These are phyloP conservation scores for Dermochelys coriacea DNA, from an alignment of 2,797 vertebrate species.

Conservation along the genomic window DNA sequence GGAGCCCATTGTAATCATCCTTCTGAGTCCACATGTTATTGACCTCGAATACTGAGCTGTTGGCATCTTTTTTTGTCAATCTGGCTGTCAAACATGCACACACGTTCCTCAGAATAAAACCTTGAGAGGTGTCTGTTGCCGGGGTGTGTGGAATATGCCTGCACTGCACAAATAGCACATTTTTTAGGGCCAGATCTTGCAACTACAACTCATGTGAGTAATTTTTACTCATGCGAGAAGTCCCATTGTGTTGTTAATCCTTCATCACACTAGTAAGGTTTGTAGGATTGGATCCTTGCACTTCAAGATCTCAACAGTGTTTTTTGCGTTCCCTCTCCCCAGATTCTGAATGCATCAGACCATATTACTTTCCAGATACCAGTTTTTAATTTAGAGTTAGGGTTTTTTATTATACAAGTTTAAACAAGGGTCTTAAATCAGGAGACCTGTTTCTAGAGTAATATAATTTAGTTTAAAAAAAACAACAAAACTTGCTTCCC, in stretches of 20 bases:
- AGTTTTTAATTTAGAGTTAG: not conserved
- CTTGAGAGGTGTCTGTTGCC: constrained; percentile 55
- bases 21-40: constrained; percentile 24
- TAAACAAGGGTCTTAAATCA: not conserved
- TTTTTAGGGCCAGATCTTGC: constrained; percentile 41
- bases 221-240: constrained; percentile 27
- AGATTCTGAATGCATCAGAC: not conserved
- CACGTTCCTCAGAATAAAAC: constrained; percentile 41
- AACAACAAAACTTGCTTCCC: not conserved
- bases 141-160: constrained; percentile 11
- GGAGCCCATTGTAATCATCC: not conserved
- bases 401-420: constrained; percentile 22
- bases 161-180: not conserved
- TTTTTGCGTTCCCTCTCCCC: not conserved
- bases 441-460: not conserved
- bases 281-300: not conserved
- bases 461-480: not conserved
- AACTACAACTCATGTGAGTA: not conserved
- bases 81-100: not conserved
- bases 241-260: fast-evolving
- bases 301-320: not conserved
- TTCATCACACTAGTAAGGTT: constrained; percentile 23
- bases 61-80: not conserved
- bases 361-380: not conserved
- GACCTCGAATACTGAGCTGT: constrained; percentile 23